Conservation (phyloP, 1,140 invertebrate genomes). For the Phthorimaea operculella region DNA sequence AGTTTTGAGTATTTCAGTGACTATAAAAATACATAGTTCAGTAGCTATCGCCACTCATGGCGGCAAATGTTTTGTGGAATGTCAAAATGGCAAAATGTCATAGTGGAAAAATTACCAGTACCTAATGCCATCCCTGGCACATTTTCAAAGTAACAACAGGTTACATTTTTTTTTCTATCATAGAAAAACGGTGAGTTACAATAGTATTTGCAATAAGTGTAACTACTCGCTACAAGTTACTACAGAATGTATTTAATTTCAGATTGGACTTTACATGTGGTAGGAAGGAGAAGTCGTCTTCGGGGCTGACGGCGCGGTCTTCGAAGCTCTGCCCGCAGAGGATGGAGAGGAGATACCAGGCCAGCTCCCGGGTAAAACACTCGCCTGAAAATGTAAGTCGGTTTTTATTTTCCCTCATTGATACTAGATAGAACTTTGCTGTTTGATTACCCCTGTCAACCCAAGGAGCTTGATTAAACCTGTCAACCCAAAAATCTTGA, state of each 20-base stretch:
- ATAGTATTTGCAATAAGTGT: background rate
- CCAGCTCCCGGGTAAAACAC: conserved; percentile 34
- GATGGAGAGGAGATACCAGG: conserved; percentile 51
- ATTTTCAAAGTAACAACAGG: background rate
- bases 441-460: too few species aligned
- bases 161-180: background rate
- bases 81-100: too few species aligned
- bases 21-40: background rate
- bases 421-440: background rate
- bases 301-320: conserved; percentile 28
- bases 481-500: too few species aligned
- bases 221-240: background rate
- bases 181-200: background rate
- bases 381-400: conserved; percentile 30
- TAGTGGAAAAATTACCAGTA: too few species aligned
- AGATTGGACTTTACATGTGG: too few species aligned
- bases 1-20: background rate
- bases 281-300: conserved; percentile 45
- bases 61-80: too few species aligned
- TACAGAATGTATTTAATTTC: background rate
- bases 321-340: conserved; percentile 43
- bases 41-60: background rate
- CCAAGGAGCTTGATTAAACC: too few species aligned
- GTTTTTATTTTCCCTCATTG: too few species aligned
- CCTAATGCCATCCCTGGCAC: background rate